Base-by-base conservation (phyloP, 2,888 invertebrate genomes). In the Andrena praecox region DNA sequence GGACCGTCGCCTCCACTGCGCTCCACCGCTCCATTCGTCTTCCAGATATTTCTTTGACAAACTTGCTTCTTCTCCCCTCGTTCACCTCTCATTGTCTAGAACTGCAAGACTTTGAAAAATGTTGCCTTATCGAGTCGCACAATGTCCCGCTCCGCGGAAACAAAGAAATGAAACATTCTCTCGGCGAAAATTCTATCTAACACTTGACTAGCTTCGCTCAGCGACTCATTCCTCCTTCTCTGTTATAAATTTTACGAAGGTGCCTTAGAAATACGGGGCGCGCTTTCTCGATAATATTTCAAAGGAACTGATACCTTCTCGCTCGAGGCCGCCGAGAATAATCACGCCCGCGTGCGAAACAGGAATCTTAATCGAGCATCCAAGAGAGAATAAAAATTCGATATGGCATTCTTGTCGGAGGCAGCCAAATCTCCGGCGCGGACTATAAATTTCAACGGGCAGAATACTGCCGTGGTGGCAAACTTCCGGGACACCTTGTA, bases 21-120 rank as follows among this genome's bases (percentile, higher is more conserved):
- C 29, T 69, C 8, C 16, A 7, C 10, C 50, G n/a, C 20, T 35
- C 64, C 27, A 66, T 56, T 54, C n/a, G 31, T 31, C 20, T 66
- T 42, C 35, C 35, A 64, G 64, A 35, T 56, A 64, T 35, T 64
- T 73, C 64, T 35, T 73, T 42, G n/a, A 16, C 31, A 20, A 56
- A 72, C 48, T 60, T 42, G 29, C 20, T 27, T 20, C 56, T 27
- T 10, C 56, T 20, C 12, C 68, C 31, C 48, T 29, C 20, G 12
- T 27, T 29, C 31, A 16, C 27, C 48, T n/a, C 27, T 1, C 64
- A 35, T 73, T 73, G 42, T 52, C 48, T n/a, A 52, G 31, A 12
- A 3, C 31, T 33, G 48, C 33, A 3, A 63, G 60, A 35, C 60
- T 24, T 33, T 35, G 68, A 56, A 24, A 59, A 20, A 48, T 48